Percentiles rank a stretch among this genome's conserved stretches.
Conservation (phyloP, 2,797 vertebrate genomes). For the Melanotaenia pygmaea region DNA sequence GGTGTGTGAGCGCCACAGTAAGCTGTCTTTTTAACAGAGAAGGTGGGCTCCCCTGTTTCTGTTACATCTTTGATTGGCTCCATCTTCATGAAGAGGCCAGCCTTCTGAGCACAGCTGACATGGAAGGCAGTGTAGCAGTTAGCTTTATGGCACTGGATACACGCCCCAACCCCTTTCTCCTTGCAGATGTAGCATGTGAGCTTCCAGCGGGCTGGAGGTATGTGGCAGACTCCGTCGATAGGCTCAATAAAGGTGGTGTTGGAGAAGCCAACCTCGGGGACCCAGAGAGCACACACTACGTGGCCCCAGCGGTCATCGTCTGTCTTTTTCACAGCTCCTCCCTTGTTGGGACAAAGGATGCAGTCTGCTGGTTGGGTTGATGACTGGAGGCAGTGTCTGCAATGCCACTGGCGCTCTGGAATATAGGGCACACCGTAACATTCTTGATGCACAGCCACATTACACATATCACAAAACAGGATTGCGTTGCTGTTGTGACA, state of each 20-base stretch:
- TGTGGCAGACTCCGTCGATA: constrained; percentile 94
- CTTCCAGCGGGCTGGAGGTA: constrained; percentile 96
- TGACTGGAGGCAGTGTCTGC: constrained; percentile 94
- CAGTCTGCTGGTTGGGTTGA: constrained; percentile 89
- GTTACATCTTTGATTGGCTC: constrained; percentile 93
- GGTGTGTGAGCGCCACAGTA: constrained; percentile 92
- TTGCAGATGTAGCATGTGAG: constrained; percentile 99
- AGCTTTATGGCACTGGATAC: constrained; percentile 98
- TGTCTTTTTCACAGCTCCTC: constrained; percentile 97
- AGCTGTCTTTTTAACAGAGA: constrained; percentile 96
- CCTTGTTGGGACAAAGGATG: constrained; percentile 95
- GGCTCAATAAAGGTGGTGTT: constrained; percentile 97
- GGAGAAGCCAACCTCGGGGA: constrained; percentile 97
- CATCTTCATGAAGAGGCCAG: constrained; percentile 98
- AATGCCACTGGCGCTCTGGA: constrained; percentile 98
- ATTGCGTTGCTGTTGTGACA: constrained; percentile 96
- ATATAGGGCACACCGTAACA: constrained; percentile 98
- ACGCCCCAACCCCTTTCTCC: constrained; percentile 95
- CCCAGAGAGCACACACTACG: constrained; percentile 97
- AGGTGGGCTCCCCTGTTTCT: constrained; percentile 85
- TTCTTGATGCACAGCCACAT: constrained; percentile 97
- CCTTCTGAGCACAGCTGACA: constrained; percentile 95
- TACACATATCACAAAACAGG: constrained; percentile 96
- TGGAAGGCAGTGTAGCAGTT: constrained; percentile 99
- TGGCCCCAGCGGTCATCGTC: constrained; percentile 97